Percentiles rank a stretch among this genome's conserved stretches.
phyloP scores from a whole-genome alignment of 2,113 vertebrate species.

The Triplophysa siluroides region DNA sequence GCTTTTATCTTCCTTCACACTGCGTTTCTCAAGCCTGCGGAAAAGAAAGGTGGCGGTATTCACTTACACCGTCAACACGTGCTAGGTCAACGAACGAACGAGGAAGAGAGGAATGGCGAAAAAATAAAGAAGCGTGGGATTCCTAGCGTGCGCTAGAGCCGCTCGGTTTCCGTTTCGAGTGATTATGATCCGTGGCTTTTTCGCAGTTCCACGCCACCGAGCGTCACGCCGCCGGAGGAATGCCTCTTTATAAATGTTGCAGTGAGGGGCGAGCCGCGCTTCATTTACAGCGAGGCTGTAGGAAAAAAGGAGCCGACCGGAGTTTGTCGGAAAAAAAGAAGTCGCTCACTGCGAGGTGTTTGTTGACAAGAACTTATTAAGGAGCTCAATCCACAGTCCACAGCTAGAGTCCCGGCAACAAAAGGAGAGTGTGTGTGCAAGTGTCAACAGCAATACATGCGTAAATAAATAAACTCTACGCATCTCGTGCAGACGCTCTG shows the following conservation, averaged over 20 bases:
- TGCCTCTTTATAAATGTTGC: constrained; percentile 69
- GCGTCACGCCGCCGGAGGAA: constrained; percentile 65
- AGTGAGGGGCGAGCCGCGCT: constrained; percentile 55
- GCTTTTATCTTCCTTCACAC: constrained; percentile 66
- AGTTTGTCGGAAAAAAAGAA: constrained; percentile 48
- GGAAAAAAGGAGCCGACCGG: constrained; percentile 41
- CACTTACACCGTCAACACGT: constrained; percentile 50
- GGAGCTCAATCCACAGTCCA: constrained; percentile 54
- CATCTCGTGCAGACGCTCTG: constrained; percentile 2
- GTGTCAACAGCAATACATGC: constrained; percentile 48
- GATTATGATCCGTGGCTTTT: constrained; percentile 68
- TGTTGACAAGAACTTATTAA: constrained; percentile 70
- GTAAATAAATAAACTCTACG: constrained; percentile 31
- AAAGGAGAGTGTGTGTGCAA: constrained; percentile 47
- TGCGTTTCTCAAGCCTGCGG: constrained; percentile 61
- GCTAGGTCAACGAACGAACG: constrained; percentile 34
- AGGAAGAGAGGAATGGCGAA: constrained; percentile 7
- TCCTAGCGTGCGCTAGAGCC: constrained; percentile 43
- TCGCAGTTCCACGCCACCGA: constrained; percentile 63
- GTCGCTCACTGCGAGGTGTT: constrained; percentile 53
- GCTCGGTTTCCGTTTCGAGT: constrained; percentile 64
- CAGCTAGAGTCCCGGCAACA: constrained; percentile 56
- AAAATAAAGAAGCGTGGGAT: constrained; percentile 2
- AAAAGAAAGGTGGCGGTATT: constrained; percentile 47
- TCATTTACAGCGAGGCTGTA: constrained; percentile 56